Evolutionary conservation across 2,797 vertebrate genomes (phyloP), one percentile per base, ranked within the genome.

Genomic region (Fundulus diaphanus): DNA sequence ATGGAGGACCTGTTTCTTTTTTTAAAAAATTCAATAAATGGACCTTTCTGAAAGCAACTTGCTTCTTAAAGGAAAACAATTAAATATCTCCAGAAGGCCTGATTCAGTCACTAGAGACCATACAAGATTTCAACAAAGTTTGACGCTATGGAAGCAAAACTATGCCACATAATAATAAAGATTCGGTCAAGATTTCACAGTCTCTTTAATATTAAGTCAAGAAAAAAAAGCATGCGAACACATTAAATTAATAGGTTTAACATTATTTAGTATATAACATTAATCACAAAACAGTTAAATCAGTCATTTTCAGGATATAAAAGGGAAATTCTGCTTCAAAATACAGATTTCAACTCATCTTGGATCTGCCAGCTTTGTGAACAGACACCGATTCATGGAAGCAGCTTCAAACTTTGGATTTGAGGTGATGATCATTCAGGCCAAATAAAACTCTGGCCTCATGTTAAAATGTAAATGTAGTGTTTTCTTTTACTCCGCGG

Each of bases 401-500:
- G 73, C 54, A 40, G 74, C 83, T 75, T 84, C 78, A 59, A 82
- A 56, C 33, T 80, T 85, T 76, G 80, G 66, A 87, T 81, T 85
- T 24, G 1, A 82, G 82, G 91, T 92, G 80, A 88, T 90, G 84
- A 83, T 73, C 4, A 24, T 61, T 20, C 35, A 24, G 46, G 87
- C 91, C 91, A 92, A 92, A 89, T 86, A 76, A 80, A 86, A 83
- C 82, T 77, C 68, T 82, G 59, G 54, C 20, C 74, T 84, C 72
- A 71, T 82, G 89, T 88, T 85, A 83, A 89, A 81, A 51, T 80
- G 88, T 70, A 78, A 86, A 85, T 78, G 72, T 80, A 86, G 31
- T 63, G 22, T 84, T 86, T 90, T 91, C 83, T 89, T 72, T 81
- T 72, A 82, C 67, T 84, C 77, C 46, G 74, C 44, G 79, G 84